phyloP scores from a whole-genome alignment of 2,113 vertebrate genomes.

The Sarotherodon lohbergeri region DNA sequence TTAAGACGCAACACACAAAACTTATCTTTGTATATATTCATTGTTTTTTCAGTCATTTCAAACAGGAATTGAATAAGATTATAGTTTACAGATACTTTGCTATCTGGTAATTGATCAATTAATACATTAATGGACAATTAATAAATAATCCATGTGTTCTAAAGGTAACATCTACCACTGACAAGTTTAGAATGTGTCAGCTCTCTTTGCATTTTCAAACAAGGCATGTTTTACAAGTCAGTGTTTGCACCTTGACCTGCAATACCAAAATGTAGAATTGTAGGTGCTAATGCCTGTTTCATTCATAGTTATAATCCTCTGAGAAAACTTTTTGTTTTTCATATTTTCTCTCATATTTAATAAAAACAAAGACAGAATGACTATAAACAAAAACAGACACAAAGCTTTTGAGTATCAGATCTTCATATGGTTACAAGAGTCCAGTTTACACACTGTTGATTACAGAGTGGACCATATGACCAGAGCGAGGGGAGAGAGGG shows the following conservation, averaged over 20 bases:
- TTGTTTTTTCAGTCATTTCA: neutral
- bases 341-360: neutral
- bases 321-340: neutral
- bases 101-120: neutral
- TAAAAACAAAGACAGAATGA: neutral
- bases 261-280: neutral
- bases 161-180: neutral
- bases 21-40: accelerated
- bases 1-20: neutral
- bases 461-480: conserved; percentile 34
- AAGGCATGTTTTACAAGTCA: neutral
- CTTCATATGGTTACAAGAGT: conserved; percentile 32
- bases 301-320: neutral
- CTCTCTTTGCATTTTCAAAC: neutral
- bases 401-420: conserved; percentile 16
- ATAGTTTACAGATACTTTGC: neutral
- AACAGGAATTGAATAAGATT: neutral
- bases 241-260: neutral
- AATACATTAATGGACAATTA: neutral
- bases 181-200: neutral
- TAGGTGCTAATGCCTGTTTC: neutral
- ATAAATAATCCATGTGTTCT: neutral
- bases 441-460: conserved; percentile 34
- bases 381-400: neutral
- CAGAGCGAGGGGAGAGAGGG: neutral